These are phyloP conservation scores for Danionella dracula DNA, from an alignment of 2,797 vertebrate species.

Conservation along the genomic window DNA sequence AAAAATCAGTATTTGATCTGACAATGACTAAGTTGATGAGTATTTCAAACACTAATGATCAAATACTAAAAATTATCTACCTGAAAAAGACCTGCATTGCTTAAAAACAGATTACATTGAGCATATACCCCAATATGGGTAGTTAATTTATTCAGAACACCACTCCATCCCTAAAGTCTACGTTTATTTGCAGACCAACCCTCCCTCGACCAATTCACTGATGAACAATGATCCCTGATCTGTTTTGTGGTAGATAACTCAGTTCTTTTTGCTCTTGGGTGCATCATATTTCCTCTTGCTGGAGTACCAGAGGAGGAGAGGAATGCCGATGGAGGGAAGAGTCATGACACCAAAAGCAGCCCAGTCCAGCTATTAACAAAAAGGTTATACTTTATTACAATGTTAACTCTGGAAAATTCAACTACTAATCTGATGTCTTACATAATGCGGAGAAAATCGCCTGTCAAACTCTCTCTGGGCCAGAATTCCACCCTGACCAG, in stretches of 20 bases:
- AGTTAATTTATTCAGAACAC: conserved; percentile 35
- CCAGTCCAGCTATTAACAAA: conserved; percentile 82
- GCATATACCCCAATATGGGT: conserved; percentile 65
- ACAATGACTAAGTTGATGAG: too few relatives aligned
- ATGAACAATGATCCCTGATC: background rate
- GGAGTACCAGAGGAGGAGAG: conserved; percentile 92
- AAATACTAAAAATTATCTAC: background rate
- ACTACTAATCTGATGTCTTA: too few relatives aligned
- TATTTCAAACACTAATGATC: background rate
- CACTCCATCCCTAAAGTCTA: background rate
- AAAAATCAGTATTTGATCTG: background rate
- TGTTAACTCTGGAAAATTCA: background rate
- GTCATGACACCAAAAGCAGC: conserved; percentile 96
- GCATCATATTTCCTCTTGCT: conserved; percentile 96
- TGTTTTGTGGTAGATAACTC: conserved; percentile 15
- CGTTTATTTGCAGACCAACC: background rate
- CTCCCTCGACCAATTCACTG: background rate
- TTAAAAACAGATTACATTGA: conserved; percentile 23
- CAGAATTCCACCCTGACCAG: conserved; percentile 91
- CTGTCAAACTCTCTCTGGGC: conserved; percentile 92
- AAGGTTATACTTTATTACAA: background rate
- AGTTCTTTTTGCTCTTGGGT: conserved; percentile 91
- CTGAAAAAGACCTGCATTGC: background rate
- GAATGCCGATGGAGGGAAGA: conserved; percentile 92
- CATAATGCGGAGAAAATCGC: conserved; percentile 93